Evolutionary conservation across 2,888 invertebrate genomes (phyloP).

Genomic region (Stenolophus ochropezus): DNA sequence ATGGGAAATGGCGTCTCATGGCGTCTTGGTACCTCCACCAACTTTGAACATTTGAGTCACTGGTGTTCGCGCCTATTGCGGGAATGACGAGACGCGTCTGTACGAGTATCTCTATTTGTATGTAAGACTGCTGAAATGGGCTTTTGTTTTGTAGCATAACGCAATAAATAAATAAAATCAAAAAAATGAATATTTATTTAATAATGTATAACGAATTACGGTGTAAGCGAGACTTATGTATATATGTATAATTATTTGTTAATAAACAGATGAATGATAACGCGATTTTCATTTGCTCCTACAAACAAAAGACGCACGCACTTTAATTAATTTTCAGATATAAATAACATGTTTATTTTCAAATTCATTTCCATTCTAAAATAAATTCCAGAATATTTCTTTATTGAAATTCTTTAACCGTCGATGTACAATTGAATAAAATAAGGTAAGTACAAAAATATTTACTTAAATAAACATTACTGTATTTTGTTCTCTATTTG

Average conservation of each 20-base stretch:
- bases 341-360: too few species aligned
- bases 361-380: too few species aligned
- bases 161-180: constrained; percentile 46
- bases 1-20: neutral
- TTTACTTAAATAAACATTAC: too few species aligned
- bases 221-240: constrained; percentile 54
- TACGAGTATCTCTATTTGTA: too few species aligned
- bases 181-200: constrained; percentile 46
- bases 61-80: constrained; percentile 10
- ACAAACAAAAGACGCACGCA: neutral
- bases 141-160: constrained; percentile 29
- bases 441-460: too few species aligned
- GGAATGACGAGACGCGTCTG: too few species aligned
- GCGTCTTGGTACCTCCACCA: neutral
- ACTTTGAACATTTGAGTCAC: neutral
- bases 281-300: neutral
- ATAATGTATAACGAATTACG: constrained; percentile 59
- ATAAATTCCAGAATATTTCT: too few species aligned
- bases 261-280: constrained; percentile 48
- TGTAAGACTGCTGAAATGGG: constrained; percentile 47
- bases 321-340: neutral
- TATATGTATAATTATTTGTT: constrained; percentile 60
- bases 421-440: too few species aligned
- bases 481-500: too few species aligned
- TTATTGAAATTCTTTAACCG: too few species aligned